phyloP scores from a whole-genome alignment of 2,797 vertebrate species.

The Gymnoscopelus braueri region DNA sequence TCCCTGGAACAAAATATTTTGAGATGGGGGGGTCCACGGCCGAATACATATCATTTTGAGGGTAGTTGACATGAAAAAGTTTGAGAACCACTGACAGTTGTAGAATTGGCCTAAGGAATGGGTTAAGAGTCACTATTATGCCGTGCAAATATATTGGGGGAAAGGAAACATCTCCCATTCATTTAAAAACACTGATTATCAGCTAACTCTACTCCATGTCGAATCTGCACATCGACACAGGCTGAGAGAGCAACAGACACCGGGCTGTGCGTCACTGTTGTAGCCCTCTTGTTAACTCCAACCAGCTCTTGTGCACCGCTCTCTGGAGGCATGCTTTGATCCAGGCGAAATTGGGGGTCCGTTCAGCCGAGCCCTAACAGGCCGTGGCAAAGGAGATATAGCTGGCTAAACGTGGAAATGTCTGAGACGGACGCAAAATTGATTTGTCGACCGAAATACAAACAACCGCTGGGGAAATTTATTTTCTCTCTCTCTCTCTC shows the following conservation, averaged over 20 bases:
- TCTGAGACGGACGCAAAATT: slow-evolving; percentile 13
- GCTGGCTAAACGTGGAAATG: not conserved
- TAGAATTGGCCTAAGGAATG: too few species aligned
- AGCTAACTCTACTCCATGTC: too few species aligned
- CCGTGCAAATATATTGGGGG: too few species aligned
- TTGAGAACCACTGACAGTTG: too few species aligned
- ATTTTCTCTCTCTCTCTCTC: not conserved
- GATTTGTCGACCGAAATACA: slow-evolving; percentile 5
- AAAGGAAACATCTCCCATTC: too few species aligned
- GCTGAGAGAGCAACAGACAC: slow-evolving; percentile 22
- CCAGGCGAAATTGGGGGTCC: not conserved
- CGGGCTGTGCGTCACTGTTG: slow-evolving; percentile 17
- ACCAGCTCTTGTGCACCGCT: slow-evolving; percentile 29
- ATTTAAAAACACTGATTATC: too few species aligned
- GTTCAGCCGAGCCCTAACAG: slow-evolving; percentile 14
- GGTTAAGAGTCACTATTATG: too few species aligned
- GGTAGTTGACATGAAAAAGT: too few species aligned
- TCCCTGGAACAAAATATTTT: too few species aligned
- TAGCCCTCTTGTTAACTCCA: slow-evolving; percentile 21
- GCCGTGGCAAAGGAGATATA: not conserved
- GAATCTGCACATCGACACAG: slow-evolving; percentile 30
- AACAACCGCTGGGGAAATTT: slow-evolving; percentile 8
- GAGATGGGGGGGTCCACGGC: too few species aligned
- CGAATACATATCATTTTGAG: too few species aligned
- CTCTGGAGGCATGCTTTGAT: not conserved